Evolutionary conservation across 2,113 vertebrate species (phyloP).

Genomic region (Chrysochloris asiatica): DNA sequence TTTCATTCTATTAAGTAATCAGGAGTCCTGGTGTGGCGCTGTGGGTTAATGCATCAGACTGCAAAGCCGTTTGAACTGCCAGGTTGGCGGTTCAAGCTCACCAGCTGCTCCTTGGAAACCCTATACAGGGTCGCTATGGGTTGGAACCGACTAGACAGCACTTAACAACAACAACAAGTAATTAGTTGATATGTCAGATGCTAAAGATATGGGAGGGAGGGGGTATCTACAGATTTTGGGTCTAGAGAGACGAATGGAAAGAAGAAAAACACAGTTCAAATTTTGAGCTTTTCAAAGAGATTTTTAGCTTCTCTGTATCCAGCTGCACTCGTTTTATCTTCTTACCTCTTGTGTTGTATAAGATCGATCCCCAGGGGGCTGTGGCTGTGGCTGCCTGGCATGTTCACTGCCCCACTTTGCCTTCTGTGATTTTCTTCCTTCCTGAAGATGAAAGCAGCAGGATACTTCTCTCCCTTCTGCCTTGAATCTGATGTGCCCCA

Average conservation of each 20-base stretch:
- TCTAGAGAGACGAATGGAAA: background rate
- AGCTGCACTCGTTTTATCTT: background rate
- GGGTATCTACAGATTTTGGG: background rate
- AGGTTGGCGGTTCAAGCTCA: too few relatives aligned
- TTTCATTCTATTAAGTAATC: background rate
- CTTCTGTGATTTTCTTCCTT: constrained; percentile 1
- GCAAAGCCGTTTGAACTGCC: too few relatives aligned
- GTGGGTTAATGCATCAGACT: too few relatives aligned
- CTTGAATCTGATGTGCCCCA: constrained; percentile 1
- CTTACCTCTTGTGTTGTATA: background rate
- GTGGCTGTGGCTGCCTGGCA: background rate
- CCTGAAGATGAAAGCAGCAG: background rate
- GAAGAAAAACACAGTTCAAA: background rate
- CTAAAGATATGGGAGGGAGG: background rate
- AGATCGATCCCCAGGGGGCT: fast-evolving
- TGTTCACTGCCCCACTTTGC: background rate
- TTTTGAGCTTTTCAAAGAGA: background rate
- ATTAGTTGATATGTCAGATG: too few relatives aligned
- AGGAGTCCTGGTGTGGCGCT: too few relatives aligned
- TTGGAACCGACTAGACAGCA: too few relatives aligned
- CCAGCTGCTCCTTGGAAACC: too few relatives aligned
- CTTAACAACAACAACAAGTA: too few relatives aligned
- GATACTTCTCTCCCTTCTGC: background rate
- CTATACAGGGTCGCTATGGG: too few relatives aligned
- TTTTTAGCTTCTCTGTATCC: background rate